Conservation (phyloP, 2,888 invertebrate species). For the Sminthurinus aureus region DNA sequence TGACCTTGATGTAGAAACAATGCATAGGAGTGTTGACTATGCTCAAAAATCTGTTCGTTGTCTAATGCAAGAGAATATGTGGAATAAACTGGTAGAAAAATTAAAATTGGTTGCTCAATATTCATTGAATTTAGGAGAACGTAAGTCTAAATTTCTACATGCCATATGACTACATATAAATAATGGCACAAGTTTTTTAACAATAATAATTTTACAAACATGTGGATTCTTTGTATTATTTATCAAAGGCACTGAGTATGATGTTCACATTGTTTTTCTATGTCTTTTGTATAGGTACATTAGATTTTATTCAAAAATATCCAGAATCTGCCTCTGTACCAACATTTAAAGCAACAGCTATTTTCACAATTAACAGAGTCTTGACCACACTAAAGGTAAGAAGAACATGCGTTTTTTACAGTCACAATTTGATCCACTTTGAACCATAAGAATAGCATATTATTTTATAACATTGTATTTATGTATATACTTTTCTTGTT, state of each 20-base stretch:
- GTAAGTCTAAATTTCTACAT: slow-evolving; percentile 30
- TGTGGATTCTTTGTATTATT: neutral
- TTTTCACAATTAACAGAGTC: slow-evolving; percentile 29
- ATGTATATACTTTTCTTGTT: neutral
- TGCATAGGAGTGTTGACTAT: slow-evolving; percentile 40
- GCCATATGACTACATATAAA: neutral
- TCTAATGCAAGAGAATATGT: slow-evolving; percentile 36
- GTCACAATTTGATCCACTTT: neutral
- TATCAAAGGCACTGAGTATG: neutral
- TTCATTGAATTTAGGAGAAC: slow-evolving; percentile 21
- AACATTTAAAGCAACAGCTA: slow-evolving; percentile 27
- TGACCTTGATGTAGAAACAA: neutral
- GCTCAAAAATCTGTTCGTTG: slow-evolving; percentile 42
- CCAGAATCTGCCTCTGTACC: slow-evolving; percentile 10
- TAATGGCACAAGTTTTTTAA: neutral
- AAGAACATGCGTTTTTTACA: neutral
- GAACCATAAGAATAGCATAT: no score
- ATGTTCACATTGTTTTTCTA: no score
- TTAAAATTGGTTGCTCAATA: slow-evolving; percentile 32
- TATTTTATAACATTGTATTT: neutral
- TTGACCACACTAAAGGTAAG: slow-evolving; percentile 28
- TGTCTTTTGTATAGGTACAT: slow-evolving; percentile 18
- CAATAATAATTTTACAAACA: neutral
- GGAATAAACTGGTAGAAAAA: slow-evolving; percentile 29
- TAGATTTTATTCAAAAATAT: slow-evolving; percentile 29